Conservation (phyloP, 2,113 vertebrate species). For the Cichladusa arquata region DNA sequence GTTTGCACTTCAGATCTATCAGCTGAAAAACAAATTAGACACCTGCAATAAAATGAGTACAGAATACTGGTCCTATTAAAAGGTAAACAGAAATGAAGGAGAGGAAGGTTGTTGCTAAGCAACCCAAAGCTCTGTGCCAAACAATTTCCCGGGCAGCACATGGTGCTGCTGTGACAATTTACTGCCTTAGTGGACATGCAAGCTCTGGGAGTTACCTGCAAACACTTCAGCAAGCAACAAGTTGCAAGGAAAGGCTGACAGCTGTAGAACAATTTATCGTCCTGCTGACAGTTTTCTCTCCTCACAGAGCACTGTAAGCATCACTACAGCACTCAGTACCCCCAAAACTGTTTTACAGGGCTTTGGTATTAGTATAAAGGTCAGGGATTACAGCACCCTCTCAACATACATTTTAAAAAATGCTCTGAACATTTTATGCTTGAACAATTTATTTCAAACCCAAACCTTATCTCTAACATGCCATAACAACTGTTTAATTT, state of each 20-base stretch:
- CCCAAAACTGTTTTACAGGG: background rate
- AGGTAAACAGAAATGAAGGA: background rate
- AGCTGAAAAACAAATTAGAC: background rate
- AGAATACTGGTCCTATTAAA: background rate
- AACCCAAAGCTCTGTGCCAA: background rate
- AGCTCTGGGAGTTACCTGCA: background rate
- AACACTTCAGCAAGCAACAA: background rate
- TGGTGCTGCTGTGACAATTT: background rate
- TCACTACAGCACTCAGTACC: background rate
- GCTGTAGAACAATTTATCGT: background rate
- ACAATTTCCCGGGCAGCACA: background rate
- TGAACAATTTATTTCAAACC: background rate
- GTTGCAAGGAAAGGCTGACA: background rate
- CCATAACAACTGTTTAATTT: background rate
- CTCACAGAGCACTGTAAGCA: background rate
- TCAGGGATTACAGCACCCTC: background rate
- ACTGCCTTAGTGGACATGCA: accelerated
- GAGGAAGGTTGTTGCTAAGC: background rate
- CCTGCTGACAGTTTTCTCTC: background rate
- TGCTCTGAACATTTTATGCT: background rate
- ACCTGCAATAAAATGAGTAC: background rate
- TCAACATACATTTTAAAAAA: background rate
- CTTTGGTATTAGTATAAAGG: background rate
- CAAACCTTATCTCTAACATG: background rate
- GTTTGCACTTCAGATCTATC: background rate